These are phyloP conservation scores for Tetranychus piercei DNA, from an alignment of 2,888 invertebrate species.

Conservation along the genomic window DNA sequence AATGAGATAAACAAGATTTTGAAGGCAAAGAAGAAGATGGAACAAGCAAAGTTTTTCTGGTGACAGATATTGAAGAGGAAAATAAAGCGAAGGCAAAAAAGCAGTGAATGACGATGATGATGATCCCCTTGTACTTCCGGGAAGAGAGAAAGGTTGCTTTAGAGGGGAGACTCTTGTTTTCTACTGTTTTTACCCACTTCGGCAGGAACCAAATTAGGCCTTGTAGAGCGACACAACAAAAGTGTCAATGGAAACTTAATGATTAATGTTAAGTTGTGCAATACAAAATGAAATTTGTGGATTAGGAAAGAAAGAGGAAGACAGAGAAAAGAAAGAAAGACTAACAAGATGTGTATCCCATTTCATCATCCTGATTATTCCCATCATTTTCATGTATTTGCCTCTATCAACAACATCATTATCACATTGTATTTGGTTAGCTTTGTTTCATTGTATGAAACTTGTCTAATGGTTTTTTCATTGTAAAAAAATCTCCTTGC, in stretches of 20 bases:
- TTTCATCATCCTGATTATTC: no score
- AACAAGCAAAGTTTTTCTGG: neutral
- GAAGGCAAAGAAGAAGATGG: neutral
- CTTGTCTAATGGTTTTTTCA: no score
- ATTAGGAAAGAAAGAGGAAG: neutral
- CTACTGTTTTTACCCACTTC: neutral
- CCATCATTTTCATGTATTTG: no score
- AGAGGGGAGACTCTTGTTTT: neutral
- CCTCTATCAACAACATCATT: no score
- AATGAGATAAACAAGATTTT: neutral
- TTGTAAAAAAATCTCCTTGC: no score
- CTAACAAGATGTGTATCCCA: no score
- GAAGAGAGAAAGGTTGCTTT: neutral
- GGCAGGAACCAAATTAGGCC: neutral
- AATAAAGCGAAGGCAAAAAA: neutral
- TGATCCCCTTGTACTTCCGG: neutral
- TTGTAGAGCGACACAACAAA: neutral
- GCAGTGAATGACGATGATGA: neutral
- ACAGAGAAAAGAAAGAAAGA: no score
- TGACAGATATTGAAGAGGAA: neutral
- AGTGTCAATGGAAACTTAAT: neutral
- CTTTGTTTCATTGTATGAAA: no score
- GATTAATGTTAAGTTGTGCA: neutral
- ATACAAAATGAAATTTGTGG: neutral
- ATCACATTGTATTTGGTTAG: no score